Percentiles rank a stretch among this genome's conserved stretches.
These are phyloP conservation scores for Pollenia angustigena DNA, from an alignment of 2,888 invertebrate genomes.

Conservation along the genomic window DNA sequence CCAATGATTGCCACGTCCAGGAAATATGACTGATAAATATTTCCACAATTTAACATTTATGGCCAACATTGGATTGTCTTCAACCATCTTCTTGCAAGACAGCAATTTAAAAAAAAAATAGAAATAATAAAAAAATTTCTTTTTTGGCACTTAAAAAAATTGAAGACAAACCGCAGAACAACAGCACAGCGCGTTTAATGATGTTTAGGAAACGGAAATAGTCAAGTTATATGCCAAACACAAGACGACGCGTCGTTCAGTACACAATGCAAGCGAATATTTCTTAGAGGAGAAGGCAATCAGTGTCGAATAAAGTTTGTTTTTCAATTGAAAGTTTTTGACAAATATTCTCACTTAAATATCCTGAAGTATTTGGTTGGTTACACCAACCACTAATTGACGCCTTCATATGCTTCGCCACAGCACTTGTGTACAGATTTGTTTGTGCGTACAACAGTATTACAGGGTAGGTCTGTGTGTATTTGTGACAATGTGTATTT, in stretches of 20 bases:
- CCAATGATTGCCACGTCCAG: slow-evolving; percentile 76
- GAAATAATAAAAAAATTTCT: not conserved
- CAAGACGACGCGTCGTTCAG: slow-evolving; percentile 3
- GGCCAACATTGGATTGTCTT: slow-evolving; percentile 78
- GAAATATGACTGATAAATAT: slow-evolving; percentile 78
- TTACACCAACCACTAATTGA: slow-evolving; percentile 59
- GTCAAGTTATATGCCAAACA: slow-evolving; percentile 37
- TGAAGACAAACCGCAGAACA: slow-evolving; percentile 36
- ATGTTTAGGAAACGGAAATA: slow-evolving; percentile 64
- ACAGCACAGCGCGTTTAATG: slow-evolving; percentile 15
- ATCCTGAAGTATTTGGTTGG: slow-evolving; percentile 57
- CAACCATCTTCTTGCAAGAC: slow-evolving; percentile 74
- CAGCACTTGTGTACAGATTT: not conserved
- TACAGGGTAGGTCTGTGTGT: not conserved
- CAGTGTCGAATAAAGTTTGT: slow-evolving; percentile 61
- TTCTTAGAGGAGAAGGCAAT: slow-evolving; percentile 40
- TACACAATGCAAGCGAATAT: slow-evolving; percentile 7
- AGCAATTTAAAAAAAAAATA: slow-evolving; percentile 37
- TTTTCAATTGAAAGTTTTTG: slow-evolving; percentile 64
- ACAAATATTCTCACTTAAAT: slow-evolving; percentile 68
- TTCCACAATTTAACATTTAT: slow-evolving; percentile 81
- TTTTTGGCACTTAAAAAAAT: slow-evolving; percentile 8
- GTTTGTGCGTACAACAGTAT: not conserved
- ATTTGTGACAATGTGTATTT: slow-evolving; percentile 38
- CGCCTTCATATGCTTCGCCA: slow-evolving; percentile 25